phyloP scores from a whole-genome alignment of 2,888 invertebrate genomes.

The Alcis repandata region DNA sequence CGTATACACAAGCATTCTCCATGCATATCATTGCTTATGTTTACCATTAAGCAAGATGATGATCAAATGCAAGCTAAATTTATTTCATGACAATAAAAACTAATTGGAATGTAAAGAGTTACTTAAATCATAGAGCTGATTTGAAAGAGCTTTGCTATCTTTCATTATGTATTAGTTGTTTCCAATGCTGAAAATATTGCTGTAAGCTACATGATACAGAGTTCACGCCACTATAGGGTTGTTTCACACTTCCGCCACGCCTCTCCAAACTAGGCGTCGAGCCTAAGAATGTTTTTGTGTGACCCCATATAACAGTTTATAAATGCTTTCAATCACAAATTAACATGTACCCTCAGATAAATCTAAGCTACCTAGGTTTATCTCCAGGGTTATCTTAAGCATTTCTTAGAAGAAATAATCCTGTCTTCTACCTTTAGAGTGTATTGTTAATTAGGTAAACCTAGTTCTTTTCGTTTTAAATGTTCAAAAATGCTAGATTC shows the following conservation, averaged over 20 bases:
- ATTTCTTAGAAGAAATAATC: background rate
- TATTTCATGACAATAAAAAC: too few relatives aligned
- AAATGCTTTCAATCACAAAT: background rate
- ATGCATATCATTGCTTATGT: too few relatives aligned
- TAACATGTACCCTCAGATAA: background rate
- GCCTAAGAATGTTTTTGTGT: slow-evolving; percentile 4
- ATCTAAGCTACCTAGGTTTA: too few relatives aligned
- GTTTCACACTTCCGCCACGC: background rate
- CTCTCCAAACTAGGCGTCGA: background rate
- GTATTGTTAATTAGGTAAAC: background rate
- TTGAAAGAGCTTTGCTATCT: background rate
- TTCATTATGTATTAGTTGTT: background rate
- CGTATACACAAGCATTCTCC: too few relatives aligned
- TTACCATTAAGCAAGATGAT: too few relatives aligned
- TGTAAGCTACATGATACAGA: background rate
- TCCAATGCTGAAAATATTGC: background rate
- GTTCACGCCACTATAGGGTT: background rate
- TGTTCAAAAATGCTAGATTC: too few relatives aligned
- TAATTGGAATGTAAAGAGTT: too few relatives aligned
- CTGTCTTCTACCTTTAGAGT: background rate
- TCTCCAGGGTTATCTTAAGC: too few relatives aligned
- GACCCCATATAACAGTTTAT: slow-evolving; percentile 6
- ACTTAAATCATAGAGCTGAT: background rate
- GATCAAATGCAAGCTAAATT: too few relatives aligned
- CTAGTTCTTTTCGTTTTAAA: too few relatives aligned